Evolutionary conservation across 1,140 invertebrate genomes (phyloP), one percentile per base, ranked within the genome.

Genomic region (Chymomyza costata): DNA sequence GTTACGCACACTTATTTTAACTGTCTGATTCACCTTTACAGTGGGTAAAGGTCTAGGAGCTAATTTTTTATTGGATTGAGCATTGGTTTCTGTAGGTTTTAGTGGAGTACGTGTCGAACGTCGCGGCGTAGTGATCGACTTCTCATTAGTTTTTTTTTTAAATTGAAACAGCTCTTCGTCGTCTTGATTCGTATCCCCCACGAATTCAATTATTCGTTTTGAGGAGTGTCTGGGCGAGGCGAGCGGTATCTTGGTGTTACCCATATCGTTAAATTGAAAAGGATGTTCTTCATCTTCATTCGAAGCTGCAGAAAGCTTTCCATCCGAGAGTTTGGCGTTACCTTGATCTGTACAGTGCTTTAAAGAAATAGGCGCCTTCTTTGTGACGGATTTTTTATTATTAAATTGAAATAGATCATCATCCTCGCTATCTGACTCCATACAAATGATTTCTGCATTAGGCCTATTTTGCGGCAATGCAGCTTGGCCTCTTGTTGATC

Each of bases 1-100:
- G 11, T 73, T 65, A 0, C 49, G 41, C 0, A 73, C 59, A 47
- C 46, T 60, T 3, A 67, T 73, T 31, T n/a, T 70, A n/a, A 6
- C 10, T 3, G 41, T 25, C 0, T 21, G 54, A 30, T 46, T 58
- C 5, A 11, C 10, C 2, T 46, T 32, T 18, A 34, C 7, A 10
- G 6, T 41, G 2, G 28, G n/a, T 8, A 11, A 13, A 7, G 30
- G 0, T 11, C 52, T 67, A 2, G 11, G 10, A 3, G 31, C 6
- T 1, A 17, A 5, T 32, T 18, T 32, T 15, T 11, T 43, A 1
- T 40, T 34, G 8, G 38, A n/a, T 0, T 30, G 46, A 32, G 11
- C 16, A 2, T 15, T 50, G 0, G 6, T 5, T 7, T 35, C 32
- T n/a, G 25, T 8, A 7, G 50, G 3, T 7, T 40, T 48, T 5